These are phyloP conservation scores for Rotaria sp. DNA, from an alignment of 2,888 invertebrate genomes.

Conservation along the genomic window DNA sequence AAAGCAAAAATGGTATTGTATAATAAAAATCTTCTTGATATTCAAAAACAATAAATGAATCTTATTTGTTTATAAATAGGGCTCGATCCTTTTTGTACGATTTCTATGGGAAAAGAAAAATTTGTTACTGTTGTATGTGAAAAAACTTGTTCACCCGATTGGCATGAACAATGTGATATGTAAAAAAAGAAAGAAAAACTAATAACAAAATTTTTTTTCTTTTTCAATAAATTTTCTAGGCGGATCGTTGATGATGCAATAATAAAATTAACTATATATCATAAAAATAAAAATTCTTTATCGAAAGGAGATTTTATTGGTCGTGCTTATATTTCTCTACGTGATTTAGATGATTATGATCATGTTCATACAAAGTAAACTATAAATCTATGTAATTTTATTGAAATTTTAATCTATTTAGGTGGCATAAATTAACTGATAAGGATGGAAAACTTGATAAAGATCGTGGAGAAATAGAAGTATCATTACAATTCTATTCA, in stretches of 20 bases:
- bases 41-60: background rate
- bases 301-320: conserved; percentile 38
- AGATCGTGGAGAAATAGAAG: conserved; percentile 51
- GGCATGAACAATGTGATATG: conserved; percentile 94
- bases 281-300: conserved; percentile 29
- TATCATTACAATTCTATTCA: conserved; percentile 50
- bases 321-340: background rate
- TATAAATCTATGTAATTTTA: background rate
- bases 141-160: conserved; percentile 73
- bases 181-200: background rate
- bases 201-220: conserved; percentile 51
- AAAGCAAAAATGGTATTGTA: conserved; percentile 76
- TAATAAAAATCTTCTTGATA: background rate
- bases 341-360: background rate
- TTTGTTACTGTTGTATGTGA: conserved; percentile 90
- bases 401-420: conserved; percentile 43
- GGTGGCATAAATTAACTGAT: conserved; percentile 64
- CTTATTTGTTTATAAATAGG: background rate
- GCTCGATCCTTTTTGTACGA: conserved; percentile 62
- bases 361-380: background rate
- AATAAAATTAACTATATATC: conserved; percentile 38
- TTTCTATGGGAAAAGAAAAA: conserved; percentile 86
- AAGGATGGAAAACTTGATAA: conserved; percentile 64
- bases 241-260: conserved; percentile 17
- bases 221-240: background rate